phyloP scores from a whole-genome alignment of 2,888 invertebrate genomes.

The Lasioglossum calceatum region DNA sequence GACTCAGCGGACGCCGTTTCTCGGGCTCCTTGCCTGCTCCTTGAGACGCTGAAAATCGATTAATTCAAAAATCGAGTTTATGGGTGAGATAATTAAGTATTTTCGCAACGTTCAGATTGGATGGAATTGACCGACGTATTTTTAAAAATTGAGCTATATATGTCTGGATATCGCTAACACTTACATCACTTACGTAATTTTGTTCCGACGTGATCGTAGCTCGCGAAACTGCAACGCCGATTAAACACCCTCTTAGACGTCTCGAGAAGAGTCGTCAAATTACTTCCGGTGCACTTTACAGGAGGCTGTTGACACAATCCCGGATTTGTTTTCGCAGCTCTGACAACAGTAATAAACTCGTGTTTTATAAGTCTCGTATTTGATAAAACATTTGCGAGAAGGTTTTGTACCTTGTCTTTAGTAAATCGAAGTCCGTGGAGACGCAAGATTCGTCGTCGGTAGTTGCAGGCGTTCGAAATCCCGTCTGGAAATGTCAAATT shows the following conservation, averaged over 20 bases:
- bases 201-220: constrained; percentile 40
- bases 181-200: constrained; percentile 83
- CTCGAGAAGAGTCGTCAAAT: constrained; percentile 32
- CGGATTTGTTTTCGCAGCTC: constrained; percentile 37
- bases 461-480: constrained; percentile 67
- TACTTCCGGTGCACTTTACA: constrained; percentile 14
- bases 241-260: not conserved
- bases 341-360: constrained; percentile 4
- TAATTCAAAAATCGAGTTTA: not conserved
- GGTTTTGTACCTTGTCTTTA: constrained; percentile 61
- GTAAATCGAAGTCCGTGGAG: constrained; percentile 71
- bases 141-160: not conserved
- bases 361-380: not conserved
- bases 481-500: constrained; percentile 56
- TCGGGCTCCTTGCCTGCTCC: not conserved
- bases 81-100: too few relatives aligned
- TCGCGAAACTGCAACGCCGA: constrained; percentile 35
- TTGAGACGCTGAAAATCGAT: constrained; percentile 40
- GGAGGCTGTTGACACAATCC: not conserved
- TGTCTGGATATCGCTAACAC: constrained; percentile 56
- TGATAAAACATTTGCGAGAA: not conserved
- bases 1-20: constrained; percentile 11
- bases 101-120: not conserved
- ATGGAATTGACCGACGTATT: not conserved
- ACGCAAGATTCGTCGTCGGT: constrained; percentile 70